Conservation (phyloP, 2,797 vertebrate species). For the Coccyzus lansbergi region DNA sequence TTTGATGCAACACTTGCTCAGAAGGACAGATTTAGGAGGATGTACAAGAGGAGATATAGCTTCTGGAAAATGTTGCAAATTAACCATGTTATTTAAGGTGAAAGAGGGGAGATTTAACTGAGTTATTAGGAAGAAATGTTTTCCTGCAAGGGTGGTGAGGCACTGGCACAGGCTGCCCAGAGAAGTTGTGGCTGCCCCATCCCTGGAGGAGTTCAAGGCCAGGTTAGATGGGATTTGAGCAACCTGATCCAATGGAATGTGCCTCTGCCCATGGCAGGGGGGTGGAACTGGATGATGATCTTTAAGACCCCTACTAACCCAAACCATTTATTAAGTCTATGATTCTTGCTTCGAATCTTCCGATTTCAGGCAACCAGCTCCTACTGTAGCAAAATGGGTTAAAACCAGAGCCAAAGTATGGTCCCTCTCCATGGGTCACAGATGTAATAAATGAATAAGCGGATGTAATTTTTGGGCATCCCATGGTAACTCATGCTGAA, state of each 20-base stretch:
- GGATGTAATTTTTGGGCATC: background rate
- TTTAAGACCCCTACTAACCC: too few relatives aligned
- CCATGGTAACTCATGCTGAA: background rate
- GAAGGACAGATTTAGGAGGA: background rate
- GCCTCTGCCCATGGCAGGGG: too few relatives aligned
- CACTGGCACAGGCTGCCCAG: too few relatives aligned
- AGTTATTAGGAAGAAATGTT: too few relatives aligned
- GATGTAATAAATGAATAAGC: background rate
- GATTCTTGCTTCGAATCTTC: background rate
- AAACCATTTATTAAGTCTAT: too few relatives aligned
- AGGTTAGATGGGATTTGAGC: too few relatives aligned
- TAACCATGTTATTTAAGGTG: background rate
- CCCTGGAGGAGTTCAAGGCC: too few relatives aligned
- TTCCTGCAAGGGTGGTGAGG: too few relatives aligned
- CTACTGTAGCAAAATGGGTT: background rate
- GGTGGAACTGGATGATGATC: too few relatives aligned
- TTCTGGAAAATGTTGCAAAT: slow-evolving; percentile 24
- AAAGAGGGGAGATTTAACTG: too few relatives aligned
- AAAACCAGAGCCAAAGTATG: background rate
- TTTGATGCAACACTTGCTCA: slow-evolving; percentile 8
- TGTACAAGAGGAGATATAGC: background rate
- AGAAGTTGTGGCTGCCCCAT: too few relatives aligned
- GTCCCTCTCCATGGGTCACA: background rate
- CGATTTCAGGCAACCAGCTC: background rate
- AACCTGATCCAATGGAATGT: too few relatives aligned